Conservation (phyloP, 2,888 invertebrate species). For the Drosophila prolongata region DNA sequence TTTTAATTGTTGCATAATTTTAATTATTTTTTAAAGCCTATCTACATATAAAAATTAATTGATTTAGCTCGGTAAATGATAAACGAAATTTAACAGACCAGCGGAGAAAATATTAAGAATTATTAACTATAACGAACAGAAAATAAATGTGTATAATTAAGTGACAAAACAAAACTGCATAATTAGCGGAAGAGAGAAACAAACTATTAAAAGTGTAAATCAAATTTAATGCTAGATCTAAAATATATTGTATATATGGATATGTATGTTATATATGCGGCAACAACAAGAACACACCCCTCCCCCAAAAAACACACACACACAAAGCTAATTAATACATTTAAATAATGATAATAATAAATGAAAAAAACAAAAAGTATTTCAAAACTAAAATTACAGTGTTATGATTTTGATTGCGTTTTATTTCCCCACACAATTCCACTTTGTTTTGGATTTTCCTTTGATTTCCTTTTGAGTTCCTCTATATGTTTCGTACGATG, state of each 20-base stretch:
- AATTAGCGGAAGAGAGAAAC: conserved; percentile 56
- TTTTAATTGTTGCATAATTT: conserved; percentile 82
- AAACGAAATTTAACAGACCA: conserved; percentile 50
- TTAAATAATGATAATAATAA: conserved; percentile 62
- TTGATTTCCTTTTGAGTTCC: conserved; percentile 45
- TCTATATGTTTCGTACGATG: conserved; percentile 59
- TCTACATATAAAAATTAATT: conserved; percentile 54
- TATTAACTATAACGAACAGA: conserved; percentile 44
- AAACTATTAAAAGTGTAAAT: conserved; percentile 80
- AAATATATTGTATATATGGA: conserved; percentile 62
- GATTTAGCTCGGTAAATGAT: conserved; percentile 60
- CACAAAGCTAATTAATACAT: conserved; percentile 67
- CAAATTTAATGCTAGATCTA: conserved; percentile 72
- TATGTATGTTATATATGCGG: conserved; percentile 71
- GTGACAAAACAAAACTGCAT: conserved; percentile 48
- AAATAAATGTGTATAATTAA: conserved; percentile 54
- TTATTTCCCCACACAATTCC: conserved; percentile 15
- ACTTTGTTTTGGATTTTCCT: not conserved
- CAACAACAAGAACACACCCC: conserved; percentile 61
- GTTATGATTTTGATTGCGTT: conserved; percentile 53
- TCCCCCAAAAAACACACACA: conserved; percentile 47
- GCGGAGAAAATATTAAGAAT: conserved; percentile 45
- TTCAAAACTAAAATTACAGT: conserved; percentile 39
- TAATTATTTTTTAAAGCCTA: conserved; percentile 76
- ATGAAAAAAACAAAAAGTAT: conserved; percentile 47